Percentiles rank a stretch among this genome's conserved stretches.
phyloP scores from a whole-genome alignment of 2,888 invertebrate genomes.

The Cylloceria caligata region DNA sequence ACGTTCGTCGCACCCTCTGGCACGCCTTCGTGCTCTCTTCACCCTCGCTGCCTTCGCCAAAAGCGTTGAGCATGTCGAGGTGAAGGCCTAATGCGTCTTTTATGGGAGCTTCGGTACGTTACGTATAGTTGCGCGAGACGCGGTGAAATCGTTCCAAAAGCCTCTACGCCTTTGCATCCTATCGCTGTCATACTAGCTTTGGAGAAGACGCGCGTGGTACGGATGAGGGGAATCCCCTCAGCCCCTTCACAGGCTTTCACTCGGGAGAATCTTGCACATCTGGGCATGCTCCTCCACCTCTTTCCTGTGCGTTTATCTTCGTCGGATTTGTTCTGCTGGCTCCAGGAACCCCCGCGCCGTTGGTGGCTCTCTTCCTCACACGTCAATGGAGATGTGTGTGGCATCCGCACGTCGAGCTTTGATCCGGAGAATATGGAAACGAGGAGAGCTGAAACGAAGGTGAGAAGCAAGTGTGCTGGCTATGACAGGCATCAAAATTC shows the following conservation, averaged over 20 bases:
- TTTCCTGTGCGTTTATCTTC: conserved; percentile 16
- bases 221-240: conserved; percentile 2
- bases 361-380: conserved; percentile 17
- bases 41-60: conserved; percentile 33
- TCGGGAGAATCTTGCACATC: conserved; percentile 13
- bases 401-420: background rate
- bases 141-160: conserved; percentile 30
- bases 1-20: conserved; percentile 41
- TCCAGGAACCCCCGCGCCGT: conserved; percentile 6
- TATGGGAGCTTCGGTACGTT: conserved; percentile 69
- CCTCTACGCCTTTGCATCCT: conserved; percentile 15
- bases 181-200: conserved; percentile 27
- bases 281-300: conserved; percentile 16
- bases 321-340: conserved; percentile 18
- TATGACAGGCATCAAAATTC: background rate
- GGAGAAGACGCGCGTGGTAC: background rate
- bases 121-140: conserved; percentile 46
- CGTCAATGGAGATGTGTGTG: conserved; percentile 20
- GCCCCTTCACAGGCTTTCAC: conserved; percentile 2
- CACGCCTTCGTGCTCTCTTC: conserved; percentile 26
- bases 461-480: conserved; percentile 4
- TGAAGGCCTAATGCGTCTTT: conserved; percentile 72
- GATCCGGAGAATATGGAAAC: background rate
- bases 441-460: background rate
- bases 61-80: conserved; percentile 62